phyloP scores from a whole-genome alignment of 2,888 invertebrate genomes.

The Eurois occulta region DNA sequence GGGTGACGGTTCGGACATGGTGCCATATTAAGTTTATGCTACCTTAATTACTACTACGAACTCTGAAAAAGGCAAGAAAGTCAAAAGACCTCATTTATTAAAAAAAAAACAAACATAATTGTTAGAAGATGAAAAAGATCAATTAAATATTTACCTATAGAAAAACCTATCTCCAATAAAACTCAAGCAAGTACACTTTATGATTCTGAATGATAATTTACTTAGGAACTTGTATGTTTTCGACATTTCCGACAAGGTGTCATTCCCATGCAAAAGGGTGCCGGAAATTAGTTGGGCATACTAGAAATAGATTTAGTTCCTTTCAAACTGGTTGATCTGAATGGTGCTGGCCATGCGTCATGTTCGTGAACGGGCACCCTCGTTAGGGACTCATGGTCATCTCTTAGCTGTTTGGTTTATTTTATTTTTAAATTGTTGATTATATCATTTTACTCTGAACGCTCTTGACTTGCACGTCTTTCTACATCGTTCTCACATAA shows the following conservation, averaged over 20 bases:
- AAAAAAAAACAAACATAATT: background rate
- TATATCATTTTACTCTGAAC: too few species aligned
- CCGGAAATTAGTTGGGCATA: constrained; percentile 13
- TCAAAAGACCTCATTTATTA: background rate
- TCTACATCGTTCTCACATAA: too few species aligned
- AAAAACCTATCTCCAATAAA: background rate
- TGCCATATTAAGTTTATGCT: background rate
- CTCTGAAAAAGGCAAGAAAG: too few species aligned
- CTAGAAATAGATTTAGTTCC: background rate
- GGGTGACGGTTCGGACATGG: too few species aligned
- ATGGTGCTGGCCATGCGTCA: too few species aligned
- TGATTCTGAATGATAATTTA: background rate
- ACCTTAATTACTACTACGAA: background rate
- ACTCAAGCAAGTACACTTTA: background rate
- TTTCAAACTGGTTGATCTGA: too few species aligned
- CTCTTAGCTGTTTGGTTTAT: too few species aligned
- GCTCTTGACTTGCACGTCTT: too few species aligned
- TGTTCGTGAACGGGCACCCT: too few species aligned
- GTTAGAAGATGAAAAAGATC: background rate
- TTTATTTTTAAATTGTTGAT: too few species aligned
- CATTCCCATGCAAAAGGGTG: constrained; percentile 2
- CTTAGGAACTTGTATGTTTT: background rate
- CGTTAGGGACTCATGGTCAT: too few species aligned
- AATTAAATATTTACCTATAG: background rate
- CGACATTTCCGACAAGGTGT: background rate